These are phyloP conservation scores for Mythimna impura DNA, from an alignment of 2,888 invertebrate genomes.

Conservation along the genomic window DNA sequence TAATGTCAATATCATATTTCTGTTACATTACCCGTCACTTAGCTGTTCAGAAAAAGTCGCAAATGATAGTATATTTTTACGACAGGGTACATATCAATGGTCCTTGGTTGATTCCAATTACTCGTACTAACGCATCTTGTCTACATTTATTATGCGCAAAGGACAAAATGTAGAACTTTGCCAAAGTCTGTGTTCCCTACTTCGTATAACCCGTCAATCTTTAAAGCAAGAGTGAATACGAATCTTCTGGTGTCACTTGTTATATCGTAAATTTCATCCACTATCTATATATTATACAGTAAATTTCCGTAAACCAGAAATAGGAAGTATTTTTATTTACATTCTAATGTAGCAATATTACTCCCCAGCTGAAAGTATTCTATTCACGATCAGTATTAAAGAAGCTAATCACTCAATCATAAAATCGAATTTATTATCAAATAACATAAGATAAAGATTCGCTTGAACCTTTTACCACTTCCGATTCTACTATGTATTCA, in stretches of 20 bases:
- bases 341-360: too few species aligned
- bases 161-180: not conserved
- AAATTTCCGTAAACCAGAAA: too few species aligned
- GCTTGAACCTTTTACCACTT: conserved; percentile 2
- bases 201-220: not conserved
- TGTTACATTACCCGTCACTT: too few species aligned
- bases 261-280: not conserved
- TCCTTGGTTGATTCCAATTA: too few species aligned
- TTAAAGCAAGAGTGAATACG: not conserved
- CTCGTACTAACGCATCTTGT: too few species aligned
- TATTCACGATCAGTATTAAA: not conserved
- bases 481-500: not conserved
- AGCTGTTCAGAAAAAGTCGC: too few species aligned
- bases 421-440: not conserved
- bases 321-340: too few species aligned
- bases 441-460: not conserved
- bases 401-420: not conserved
- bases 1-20: too few species aligned
- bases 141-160: too few species aligned
- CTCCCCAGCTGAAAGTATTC: not conserved
- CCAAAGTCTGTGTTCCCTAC: not conserved
- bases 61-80: too few species aligned
- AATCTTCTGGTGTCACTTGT: not conserved
- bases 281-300: too few species aligned
- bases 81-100: too few species aligned